Percentiles rank a stretch among this genome's conserved stretches.
Conservation (phyloP, 2,888 invertebrate genomes). For the Megastigmus dorsalis region DNA sequence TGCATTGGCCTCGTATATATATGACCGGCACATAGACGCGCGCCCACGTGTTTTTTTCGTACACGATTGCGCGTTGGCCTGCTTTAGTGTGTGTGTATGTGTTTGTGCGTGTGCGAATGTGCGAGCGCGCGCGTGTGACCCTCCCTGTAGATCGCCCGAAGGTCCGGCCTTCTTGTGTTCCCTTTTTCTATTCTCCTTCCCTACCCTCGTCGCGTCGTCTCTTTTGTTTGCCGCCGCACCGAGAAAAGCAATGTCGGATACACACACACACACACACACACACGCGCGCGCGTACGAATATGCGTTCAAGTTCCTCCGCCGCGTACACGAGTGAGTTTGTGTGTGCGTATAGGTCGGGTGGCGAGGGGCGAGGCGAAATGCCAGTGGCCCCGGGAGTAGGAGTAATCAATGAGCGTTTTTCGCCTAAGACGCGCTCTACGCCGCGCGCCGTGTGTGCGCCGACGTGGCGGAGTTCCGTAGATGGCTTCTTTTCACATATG, state of each 20-base stretch:
- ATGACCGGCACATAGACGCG: not conserved
- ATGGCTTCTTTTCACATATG: conserved; percentile 24
- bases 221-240: conserved; percentile 13
- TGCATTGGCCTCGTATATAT: conserved; percentile 25
- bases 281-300: too few relatives aligned
- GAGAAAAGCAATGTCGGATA: conserved; percentile 27
- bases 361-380: not conserved
- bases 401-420: conserved; percentile 41
- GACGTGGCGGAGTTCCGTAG: too few relatives aligned
- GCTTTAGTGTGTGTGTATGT: not conserved
- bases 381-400: not conserved
- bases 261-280: not conserved
- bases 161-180: conserved; percentile 20
- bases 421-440: not conserved
- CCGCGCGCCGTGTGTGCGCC: too few relatives aligned
- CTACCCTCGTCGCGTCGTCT: not conserved
- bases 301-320: too few relatives aligned
- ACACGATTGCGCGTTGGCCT: too few relatives aligned
- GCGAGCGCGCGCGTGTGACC: not conserved
- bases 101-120: not conserved
- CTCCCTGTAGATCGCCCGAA: not conserved
- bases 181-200: conserved; percentile 6
- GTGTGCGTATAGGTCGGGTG: too few relatives aligned
- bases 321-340: too few relatives aligned
- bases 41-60: not conserved